Base-by-base conservation (phyloP, 2,888 invertebrate genomes). In the Neoascia interrupta region DNA sequence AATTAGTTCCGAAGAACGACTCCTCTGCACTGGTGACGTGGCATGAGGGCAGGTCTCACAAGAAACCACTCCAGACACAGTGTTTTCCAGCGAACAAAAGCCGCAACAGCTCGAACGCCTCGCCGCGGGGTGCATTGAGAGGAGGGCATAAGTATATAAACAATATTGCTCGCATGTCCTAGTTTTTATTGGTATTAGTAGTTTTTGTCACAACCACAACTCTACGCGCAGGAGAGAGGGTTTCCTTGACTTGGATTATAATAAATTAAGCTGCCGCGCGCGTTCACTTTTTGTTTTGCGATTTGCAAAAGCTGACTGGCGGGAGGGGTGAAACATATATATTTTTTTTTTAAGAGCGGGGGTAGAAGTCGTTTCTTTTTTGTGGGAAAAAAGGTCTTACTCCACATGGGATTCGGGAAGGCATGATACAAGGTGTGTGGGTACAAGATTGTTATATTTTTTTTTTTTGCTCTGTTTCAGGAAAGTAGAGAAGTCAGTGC, bases 231-330 rank as follows among this genome's bases (percentile, higher is more conserved):
- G n/a, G n/a, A n/a, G n/a, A n/a, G 37, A 16, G 26, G 41, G 63
- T 75, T 70, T 58, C 72, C 72, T 64, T 72, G 76, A 72, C 72
- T 76, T 72, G 18, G 58, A 64, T 58, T 76, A 60, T 72, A 63
- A 72, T 72, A 76, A 76, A 72, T 76, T 66, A 72, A 64, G 53
- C 64, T 64, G 58, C 63, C 56, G 70, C 56, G 43, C 68, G 69
- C n/a, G n/a, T n/a, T n/a, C n/a, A n/a, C n/a, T n/a, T n/a, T n/a
- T n/a, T n/a, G n/a, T n/a, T n/a, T n/a, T 41, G 19, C n/a, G n/a
- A n/a, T n/a, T 19, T 41, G 41, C 11, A 41, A n/a, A 41, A 41
- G 19, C 11, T 41, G 5, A 4, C n/a, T 21, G 3, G 41, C 11
- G 41, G 41, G 16, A 18, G n/a, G 1, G 18, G 16, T 16, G 34